These are phyloP conservation scores for Erythrolamprus reginae DNA, from an alignment of 2,113 vertebrate species.

Conservation along the genomic window DNA sequence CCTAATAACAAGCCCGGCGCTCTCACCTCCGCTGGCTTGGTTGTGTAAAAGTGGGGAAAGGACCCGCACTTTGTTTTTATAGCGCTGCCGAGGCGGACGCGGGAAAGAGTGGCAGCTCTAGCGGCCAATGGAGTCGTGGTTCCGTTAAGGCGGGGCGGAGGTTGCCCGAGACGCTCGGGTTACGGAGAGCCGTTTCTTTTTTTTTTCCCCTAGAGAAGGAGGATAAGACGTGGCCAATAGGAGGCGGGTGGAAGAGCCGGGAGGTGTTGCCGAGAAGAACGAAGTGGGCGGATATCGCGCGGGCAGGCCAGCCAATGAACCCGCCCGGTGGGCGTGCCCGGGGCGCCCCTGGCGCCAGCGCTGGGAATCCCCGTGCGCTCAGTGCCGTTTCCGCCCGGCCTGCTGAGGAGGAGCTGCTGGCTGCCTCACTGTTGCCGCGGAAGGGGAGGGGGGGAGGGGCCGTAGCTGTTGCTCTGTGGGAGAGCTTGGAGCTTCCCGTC, in stretches of 20 bases:
- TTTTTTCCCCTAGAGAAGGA: too few species aligned
- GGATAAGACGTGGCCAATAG: constrained; percentile 2
- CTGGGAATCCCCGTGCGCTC: constrained; percentile 85
- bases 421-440: constrained; percentile 16
- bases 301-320: constrained; percentile 62
- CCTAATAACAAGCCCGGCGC: background rate
- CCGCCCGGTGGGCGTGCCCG: constrained; percentile 55
- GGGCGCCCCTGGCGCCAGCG: constrained; percentile 81
- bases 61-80: background rate
- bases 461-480: constrained; percentile 57
- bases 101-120: background rate
- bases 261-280: constrained; percentile 38
- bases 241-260: fast-evolving
- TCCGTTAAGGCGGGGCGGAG: background rate
- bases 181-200: background rate
- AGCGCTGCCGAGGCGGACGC: background rate
- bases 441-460: constrained; percentile 92
- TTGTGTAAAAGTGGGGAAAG: background rate
- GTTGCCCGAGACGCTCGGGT: background rate
- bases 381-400: constrained; percentile 93
- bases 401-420: constrained; percentile 68
- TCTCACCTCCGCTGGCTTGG: background rate
- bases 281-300: constrained; percentile 30
- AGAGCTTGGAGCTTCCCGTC: constrained; percentile 60
- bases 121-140: fast-evolving